Evolutionary conservation across 2,797 vertebrate genomes (phyloP), one percentile per base, ranked within the genome.

Genomic region (Podargus strigoides): DNA sequence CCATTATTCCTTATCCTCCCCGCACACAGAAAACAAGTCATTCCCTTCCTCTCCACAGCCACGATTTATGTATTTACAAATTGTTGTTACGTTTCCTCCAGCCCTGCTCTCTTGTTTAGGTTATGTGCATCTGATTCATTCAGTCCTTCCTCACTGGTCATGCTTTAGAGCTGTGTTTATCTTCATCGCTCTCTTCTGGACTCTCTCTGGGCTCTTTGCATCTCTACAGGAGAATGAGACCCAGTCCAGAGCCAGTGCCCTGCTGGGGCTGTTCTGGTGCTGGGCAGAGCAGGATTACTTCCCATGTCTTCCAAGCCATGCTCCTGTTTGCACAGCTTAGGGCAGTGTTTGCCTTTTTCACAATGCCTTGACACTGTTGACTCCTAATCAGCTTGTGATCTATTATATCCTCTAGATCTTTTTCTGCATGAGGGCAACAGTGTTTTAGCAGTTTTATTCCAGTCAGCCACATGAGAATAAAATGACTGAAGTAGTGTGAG

Each of bases 301-400:
- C 50, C 58, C n/a, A 3, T 49, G 66, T 87, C 95, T 94, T 81
- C 76, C 80, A 77, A 90, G 79, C 95, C 93, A 19, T 90, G 6
- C 79, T 90, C 66, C 90, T 96, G 95, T 96, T 96, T 96, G 95
- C 94, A 90, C 96, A 95, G 96, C 96, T 96, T 96, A 96, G 93
- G 78, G 90, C 90, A 55, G 49, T 96, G 96, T 96, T 96, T 96
- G 96, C 94, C 93, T 96, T 95, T 95, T 94, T 78, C 94, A 96
- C 96, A 96, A 96, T 94, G 94, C 69, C 94, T 93, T 95, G 96
- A 96, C 94, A 96, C 96, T 93, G 95, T 96, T 96, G 94, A 94
- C 93, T 96, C 91, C 95, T 96, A 96, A 96, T 96, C 95, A 94
- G 96, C 95, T 96, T 96, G 96, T 91, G 96, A 96, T 96, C 95